Percentiles rank a stretch among this genome's conserved stretches.
phyloP scores from a whole-genome alignment of 2,797 vertebrate species.

The Oryzias sinensis region DNA sequence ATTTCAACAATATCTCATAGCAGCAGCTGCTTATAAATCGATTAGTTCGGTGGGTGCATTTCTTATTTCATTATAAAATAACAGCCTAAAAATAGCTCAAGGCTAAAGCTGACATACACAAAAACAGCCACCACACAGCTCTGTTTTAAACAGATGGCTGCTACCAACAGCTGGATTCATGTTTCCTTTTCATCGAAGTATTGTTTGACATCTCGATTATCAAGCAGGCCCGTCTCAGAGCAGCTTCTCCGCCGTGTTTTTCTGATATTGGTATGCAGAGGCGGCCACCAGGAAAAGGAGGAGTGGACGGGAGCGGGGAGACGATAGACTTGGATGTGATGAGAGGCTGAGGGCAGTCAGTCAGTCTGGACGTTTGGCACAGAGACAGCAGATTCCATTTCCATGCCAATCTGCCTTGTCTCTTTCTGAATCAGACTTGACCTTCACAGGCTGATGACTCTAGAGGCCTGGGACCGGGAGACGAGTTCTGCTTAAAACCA shows the following conservation, averaged over 20 bases:
- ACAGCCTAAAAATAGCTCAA: constrained; percentile 54
- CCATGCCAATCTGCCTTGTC: constrained; percentile 80
- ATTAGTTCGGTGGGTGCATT: constrained; percentile 57
- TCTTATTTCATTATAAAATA: constrained; percentile 65
- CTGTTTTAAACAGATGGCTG: constrained; percentile 66
- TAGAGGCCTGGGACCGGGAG: constrained; percentile 64
- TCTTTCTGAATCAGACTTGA: constrained; percentile 75
- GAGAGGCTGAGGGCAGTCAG: constrained; percentile 74
- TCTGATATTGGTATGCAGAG: constrained; percentile 69
- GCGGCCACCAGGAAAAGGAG: constrained; percentile 41
- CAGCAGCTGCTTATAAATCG: constrained; percentile 55
- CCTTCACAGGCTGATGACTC: constrained; percentile 78
- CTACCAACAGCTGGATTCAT: constrained; percentile 68
- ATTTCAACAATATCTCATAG: constrained; percentile 57
- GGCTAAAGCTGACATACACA: constrained; percentile 60
- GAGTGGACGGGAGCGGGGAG: constrained; percentile 57
- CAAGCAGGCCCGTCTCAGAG: constrained; percentile 53
- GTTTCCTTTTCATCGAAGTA: constrained; percentile 59
- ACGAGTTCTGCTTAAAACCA: constrained; percentile 65
- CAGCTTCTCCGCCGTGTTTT: constrained; percentile 38
- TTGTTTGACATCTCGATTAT: constrained; percentile 71
- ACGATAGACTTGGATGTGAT: constrained; percentile 69
- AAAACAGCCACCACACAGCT: constrained; percentile 43
- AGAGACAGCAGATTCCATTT: constrained; percentile 78
- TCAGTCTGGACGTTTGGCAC: constrained; percentile 75